Base-by-base conservation (phyloP, 2,888 invertebrate species). In the Idaea straminata region DNA sequence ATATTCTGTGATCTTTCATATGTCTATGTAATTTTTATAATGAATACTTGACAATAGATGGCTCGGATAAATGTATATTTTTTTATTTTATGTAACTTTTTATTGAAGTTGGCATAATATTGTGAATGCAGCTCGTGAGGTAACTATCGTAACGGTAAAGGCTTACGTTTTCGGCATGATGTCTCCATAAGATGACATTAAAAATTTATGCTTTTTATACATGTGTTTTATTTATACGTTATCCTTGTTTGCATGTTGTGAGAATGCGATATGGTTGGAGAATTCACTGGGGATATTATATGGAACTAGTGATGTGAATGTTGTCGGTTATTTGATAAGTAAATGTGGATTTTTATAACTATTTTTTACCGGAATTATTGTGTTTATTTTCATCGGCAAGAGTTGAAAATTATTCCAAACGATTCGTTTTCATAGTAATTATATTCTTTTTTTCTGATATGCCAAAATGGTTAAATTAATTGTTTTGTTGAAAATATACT, bases 121-220 rank as follows among this genome's bases (percentile, higher is more conserved):
- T 76, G 78, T 81, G 74, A 80, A 83, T 81, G 85, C 84, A 83
- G 84, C 84, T 84, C 81, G 78, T 83, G 77, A 77, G 77, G 82
- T 87, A 87, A 84, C 79, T 80, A 79, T 25, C 25, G 74, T 80
- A 74, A 74, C 76, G 83, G 86, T 89, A 83, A 87, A 85, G 85
- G 91, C 89, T 91, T 88, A 83, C 85, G 83, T 85, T 87, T 86
- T 87, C 87, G 89, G 89, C 91, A 90, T 88, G 88, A 86, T 88
- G 89, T 91, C 89, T 81, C 82, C 25, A 3, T 82, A 83, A 80
- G 82, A 83, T 86, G 88, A 90, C 91, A 91, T 90, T 92, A 91
- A 89, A 91, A 89, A 89, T 91, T 86, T 89, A 91, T 88, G 92
- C 92, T 92, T 92, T 86, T 85, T 87, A 88, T 74, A 73, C 66